phyloP scores from a whole-genome alignment of 2,797 vertebrate species.

The Nasua narica region DNA sequence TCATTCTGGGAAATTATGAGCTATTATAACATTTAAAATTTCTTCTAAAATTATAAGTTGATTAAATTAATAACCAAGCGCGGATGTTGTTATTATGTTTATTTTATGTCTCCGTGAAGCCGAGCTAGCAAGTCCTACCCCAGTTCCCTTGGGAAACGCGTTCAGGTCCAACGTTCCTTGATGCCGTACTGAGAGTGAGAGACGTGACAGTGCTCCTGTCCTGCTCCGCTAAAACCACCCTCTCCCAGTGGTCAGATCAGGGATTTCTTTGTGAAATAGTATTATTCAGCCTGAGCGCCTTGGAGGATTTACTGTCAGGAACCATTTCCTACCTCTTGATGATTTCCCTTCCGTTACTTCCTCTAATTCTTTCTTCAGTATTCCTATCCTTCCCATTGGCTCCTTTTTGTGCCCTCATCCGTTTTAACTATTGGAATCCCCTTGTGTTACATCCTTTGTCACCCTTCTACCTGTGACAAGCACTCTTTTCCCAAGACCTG shows the following conservation, averaged over 20 bases:
- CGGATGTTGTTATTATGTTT: neutral
- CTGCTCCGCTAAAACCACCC: neutral
- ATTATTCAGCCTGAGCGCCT: neutral
- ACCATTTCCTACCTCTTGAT: neutral
- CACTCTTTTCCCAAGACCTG: neutral
- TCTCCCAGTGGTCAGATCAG: neutral
- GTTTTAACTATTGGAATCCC: neutral
- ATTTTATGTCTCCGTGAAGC: neutral
- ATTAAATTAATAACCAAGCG: constrained; percentile 27
- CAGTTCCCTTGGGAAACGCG: neutral
- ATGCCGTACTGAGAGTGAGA: neutral
- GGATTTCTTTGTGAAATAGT: neutral
- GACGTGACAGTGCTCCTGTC: neutral
- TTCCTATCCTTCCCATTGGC: neutral
- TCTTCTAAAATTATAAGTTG: constrained; percentile 46
- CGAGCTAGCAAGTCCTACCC: neutral
- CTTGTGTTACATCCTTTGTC: neutral
- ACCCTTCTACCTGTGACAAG: neutral
- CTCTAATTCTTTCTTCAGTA: neutral
- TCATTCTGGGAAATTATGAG: constrained; percentile 5
- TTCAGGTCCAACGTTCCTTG: neutral
- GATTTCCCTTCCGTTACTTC: neutral
- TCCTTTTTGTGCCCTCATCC: neutral
- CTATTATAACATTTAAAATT: neutral
- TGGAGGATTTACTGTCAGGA: neutral